Conservation (phyloP, 35 echinoderm and acorn worm genomes). For the Strongylocentrotus purpuratus region DNA sequence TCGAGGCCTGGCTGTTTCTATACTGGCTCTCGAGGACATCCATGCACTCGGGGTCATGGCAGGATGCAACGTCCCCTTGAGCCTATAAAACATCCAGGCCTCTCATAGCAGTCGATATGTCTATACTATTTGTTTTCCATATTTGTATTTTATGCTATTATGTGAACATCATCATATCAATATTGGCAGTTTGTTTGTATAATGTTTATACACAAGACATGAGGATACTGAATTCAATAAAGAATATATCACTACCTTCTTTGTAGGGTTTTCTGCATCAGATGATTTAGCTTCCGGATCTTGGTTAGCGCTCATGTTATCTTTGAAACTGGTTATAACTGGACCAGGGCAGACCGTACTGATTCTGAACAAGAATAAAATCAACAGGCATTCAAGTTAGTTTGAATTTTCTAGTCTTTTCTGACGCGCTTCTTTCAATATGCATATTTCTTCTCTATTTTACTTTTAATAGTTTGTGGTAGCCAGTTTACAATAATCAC, state of each 20-base stretch:
- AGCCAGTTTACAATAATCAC: neutral
- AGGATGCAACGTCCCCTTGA: too few species aligned
- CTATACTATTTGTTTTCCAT: neutral
- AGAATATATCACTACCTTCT: neutral
- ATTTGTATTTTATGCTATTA: neutral
- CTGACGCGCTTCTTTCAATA: neutral
- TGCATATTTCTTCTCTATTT: neutral
- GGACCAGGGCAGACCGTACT: conserved; percentile 8
- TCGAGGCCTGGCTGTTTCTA: too few species aligned
- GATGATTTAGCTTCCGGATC: neutral
- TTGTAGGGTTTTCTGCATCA: neutral
- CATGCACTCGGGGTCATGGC: too few species aligned
- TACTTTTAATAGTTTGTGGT: neutral
- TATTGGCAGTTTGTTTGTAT: neutral
- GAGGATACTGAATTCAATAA: neutral
- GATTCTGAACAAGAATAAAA: neutral
- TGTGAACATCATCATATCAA: neutral
- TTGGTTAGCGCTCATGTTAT: neutral
- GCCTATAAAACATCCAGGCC: too few species aligned
- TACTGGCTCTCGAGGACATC: too few species aligned
- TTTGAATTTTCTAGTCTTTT: too few species aligned
- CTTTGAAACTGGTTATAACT: neutral
- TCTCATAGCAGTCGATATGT: too few species aligned
- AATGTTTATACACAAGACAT: neutral
- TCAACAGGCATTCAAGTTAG: neutral